Evolutionary conservation across 2,797 vertebrate genomes (phyloP).

Genomic region (Myoxocephalus aenaeus): DNA sequence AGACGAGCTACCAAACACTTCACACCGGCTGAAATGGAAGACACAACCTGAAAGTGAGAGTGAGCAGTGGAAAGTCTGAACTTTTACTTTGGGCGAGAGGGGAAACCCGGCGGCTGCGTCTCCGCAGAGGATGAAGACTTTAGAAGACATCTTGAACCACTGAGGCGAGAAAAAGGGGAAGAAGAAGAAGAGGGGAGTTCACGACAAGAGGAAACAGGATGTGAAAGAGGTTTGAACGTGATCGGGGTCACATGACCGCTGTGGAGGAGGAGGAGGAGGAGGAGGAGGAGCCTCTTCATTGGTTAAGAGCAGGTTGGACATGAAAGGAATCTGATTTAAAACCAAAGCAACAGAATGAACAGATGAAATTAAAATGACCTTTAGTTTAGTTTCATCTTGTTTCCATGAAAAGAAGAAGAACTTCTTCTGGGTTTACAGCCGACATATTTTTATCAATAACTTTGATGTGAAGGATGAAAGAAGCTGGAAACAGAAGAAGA

Average conservation of each 20-base stretch:
- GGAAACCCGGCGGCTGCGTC: slow-evolving; percentile 20
- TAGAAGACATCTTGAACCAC: slow-evolving; percentile 19
- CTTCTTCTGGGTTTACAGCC: no score
- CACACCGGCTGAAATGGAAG: slow-evolving; percentile 45
- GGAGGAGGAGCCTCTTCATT: no score
- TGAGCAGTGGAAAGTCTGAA: background rate
- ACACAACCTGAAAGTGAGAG: background rate
- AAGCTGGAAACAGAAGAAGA: no score
- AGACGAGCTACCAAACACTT: slow-evolving; percentile 81
- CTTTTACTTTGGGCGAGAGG: slow-evolving; percentile 30
- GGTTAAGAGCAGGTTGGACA: background rate
- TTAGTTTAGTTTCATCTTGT: no score
- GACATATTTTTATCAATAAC: background rate
- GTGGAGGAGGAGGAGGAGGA: no score
- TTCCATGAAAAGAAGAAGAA: no score
- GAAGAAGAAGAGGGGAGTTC: slow-evolving; percentile 39
- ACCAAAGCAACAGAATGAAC: no score
- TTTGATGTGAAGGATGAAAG: background rate
- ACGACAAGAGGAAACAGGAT: slow-evolving; percentile 54
- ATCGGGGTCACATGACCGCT: background rate
- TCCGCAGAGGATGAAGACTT: background rate
- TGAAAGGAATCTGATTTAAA: background rate
- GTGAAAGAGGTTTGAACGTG: slow-evolving; percentile 41
- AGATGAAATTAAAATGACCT: no score
- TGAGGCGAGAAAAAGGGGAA: slow-evolving; percentile 52